Conservation (phyloP, 2,888 invertebrate species). For the Zhuqinia jingwanae region DNA sequence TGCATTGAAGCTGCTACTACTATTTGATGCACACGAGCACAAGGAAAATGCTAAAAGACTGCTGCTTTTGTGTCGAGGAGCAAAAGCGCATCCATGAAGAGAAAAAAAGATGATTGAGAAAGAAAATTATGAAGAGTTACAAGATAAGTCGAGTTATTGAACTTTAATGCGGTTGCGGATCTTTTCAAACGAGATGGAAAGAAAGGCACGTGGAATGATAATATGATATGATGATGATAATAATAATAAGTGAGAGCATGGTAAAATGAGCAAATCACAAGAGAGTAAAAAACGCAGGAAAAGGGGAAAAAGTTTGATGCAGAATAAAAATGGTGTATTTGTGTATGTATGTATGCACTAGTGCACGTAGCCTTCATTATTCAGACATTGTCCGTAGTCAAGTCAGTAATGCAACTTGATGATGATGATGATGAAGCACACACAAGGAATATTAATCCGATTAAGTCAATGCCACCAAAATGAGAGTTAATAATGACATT, state of each 20-base stretch:
- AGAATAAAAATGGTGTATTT: neutral
- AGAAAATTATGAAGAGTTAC: neutral
- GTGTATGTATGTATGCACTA: neutral
- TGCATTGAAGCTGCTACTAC: no score
- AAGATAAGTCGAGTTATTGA: constrained; percentile 28
- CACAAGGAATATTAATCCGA: constrained; percentile 48
- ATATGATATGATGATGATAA: neutral
- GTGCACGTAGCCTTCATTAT: neutral
- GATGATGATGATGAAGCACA: constrained; percentile 16
- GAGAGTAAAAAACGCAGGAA: neutral
- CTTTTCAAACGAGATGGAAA: neutral
- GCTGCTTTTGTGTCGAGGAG: no score
- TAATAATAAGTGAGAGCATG: neutral
- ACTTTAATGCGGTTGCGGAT: constrained; percentile 36
- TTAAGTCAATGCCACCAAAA: constrained; percentile 13
- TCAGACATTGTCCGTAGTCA: no score
- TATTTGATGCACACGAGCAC: no score
- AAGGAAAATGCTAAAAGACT: no score
- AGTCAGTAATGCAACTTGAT: neutral
- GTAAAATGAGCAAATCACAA: neutral
- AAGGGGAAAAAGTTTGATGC: neutral
- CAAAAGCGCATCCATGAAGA: constrained; percentile 43
- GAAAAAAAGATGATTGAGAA: neutral
- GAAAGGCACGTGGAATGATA: constrained; percentile 12
- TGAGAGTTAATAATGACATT: constrained; percentile 37